phyloP scores from a whole-genome alignment of 2,113 vertebrate genomes.

The Gambusia holbrooki region DNA sequence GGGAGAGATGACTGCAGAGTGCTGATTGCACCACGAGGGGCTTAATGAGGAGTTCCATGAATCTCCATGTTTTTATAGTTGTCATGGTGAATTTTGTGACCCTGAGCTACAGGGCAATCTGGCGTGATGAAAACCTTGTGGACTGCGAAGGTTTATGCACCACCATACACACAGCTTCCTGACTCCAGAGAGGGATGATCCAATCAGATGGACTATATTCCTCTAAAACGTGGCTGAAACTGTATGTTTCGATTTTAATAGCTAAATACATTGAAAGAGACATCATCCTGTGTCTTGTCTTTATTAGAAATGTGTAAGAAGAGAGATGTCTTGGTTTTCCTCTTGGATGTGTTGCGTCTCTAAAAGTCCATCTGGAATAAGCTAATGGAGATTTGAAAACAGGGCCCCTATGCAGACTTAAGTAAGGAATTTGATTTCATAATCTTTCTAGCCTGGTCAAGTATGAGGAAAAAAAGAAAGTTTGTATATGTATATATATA shows the following conservation, averaged over 20 bases:
- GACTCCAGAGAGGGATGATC: slow-evolving; percentile 11
- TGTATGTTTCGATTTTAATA: not conserved
- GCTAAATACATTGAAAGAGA: slow-evolving; percentile 31
- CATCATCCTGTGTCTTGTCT: not conserved
- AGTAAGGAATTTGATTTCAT: no score
- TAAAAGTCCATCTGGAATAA: not conserved
- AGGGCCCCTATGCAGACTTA: no score
- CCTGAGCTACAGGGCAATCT: not conserved
- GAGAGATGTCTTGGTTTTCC: not conserved
- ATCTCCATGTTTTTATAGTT: not conserved
- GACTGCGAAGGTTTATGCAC: not conserved
- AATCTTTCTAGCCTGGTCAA: no score
- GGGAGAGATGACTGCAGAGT: not conserved
- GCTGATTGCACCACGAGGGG: not conserved
- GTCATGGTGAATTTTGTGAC: not conserved
- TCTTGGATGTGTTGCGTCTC: no score
- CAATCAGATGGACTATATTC: not conserved
- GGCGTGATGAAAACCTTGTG: slow-evolving; percentile 1
- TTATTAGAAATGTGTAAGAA: slow-evolving; percentile 14
- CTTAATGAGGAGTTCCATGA: not conserved
- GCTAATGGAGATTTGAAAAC: no score
- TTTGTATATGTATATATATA: no score
- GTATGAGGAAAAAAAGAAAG: not conserved
- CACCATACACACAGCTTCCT: not conserved
- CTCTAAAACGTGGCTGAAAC: slow-evolving; percentile 1